A percentile compares a stretch with the other conserved stretches of the same genome.
Conservation (phyloP, 2,888 invertebrate species). For the Heliconius sara region DNA sequence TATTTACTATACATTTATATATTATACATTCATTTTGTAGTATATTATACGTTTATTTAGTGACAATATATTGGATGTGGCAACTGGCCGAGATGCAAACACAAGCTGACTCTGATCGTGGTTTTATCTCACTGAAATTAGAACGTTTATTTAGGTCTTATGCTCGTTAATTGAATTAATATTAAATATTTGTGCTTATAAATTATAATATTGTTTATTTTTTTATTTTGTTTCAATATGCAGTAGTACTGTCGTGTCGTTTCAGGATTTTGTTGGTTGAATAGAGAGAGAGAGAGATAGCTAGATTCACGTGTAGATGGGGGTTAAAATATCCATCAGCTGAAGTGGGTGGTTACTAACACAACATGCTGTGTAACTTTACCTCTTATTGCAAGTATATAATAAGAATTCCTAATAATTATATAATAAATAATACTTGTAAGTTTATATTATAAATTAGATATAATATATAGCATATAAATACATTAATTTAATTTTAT, state of each 20-base stretch:
- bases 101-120: constrained; percentile 36
- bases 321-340: constrained; percentile 49
- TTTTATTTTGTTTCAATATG: not conserved
- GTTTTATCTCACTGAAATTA: constrained; percentile 37
- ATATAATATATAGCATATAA: too few species aligned
- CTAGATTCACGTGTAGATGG: constrained; percentile 51
- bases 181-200: constrained; percentile 15
- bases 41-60: constrained; percentile 48
- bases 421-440: not conserved
- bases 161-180: constrained; percentile 14
- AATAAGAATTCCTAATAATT: not conserved
- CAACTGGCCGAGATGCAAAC: constrained; percentile 51
- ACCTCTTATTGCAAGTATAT: not conserved
- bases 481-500: not conserved
- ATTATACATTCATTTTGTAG: constrained; percentile 46
- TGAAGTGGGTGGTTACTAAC: constrained; percentile 41
- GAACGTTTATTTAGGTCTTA: constrained; percentile 34
- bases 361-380: constrained; percentile 1
- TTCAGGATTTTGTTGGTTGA: constrained; percentile 29
- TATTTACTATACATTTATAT: constrained; percentile 40
- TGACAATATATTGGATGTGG: constrained; percentile 51
- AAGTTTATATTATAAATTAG: not conserved
- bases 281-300: constrained; percentile 41
- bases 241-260: not conserved
- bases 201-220: not conserved